Evolutionary conservation across 1,140 invertebrate genomes (phyloP).

Genomic region (honey bee (Apis mellifera)): DNA sequence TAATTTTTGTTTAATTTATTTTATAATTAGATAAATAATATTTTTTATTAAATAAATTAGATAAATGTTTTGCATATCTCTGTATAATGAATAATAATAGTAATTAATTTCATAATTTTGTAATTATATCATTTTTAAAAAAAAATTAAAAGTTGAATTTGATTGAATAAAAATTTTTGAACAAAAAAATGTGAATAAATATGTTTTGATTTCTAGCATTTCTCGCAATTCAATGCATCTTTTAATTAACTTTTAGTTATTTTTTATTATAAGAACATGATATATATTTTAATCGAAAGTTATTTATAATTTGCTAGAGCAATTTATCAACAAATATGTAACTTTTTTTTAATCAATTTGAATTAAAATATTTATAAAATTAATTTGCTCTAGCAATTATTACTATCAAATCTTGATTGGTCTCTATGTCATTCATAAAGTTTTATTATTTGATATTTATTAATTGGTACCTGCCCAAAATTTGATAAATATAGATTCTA

Average conservation of each 20-base stretch:
- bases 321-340: slow-evolving; percentile 8
- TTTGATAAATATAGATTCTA: slow-evolving; percentile 43
- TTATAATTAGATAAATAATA: slow-evolving; percentile 28
- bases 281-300: slow-evolving; percentile 30
- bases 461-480: slow-evolving; percentile 50
- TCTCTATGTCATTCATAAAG: slow-evolving; percentile 33
- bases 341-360: slow-evolving; percentile 2
- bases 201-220: slow-evolving; percentile 11
- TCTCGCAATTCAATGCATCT: slow-evolving; percentile 16
- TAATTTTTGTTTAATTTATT: slow-evolving; percentile 13
- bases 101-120: slow-evolving; percentile 6
- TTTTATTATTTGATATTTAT: slow-evolving; percentile 37
- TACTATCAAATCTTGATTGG: slow-evolving; percentile 33
- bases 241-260: slow-evolving; percentile 17
- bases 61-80: slow-evolving; percentile 18
- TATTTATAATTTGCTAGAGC: slow-evolving; percentile 16
- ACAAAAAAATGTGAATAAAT: not conserved
- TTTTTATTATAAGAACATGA: slow-evolving; percentile 19
- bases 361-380: slow-evolving; percentile 1
- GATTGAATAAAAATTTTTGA: not conserved
- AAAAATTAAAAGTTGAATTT: not conserved
- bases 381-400: slow-evolving; percentile 13
- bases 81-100: slow-evolving; percentile 10
- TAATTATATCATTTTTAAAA: not conserved
- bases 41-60: slow-evolving; percentile 28